Percentiles rank a stretch among this genome's conserved stretches.
Conservation (phyloP, 2,888 invertebrate species). For the Melanotus villosus region DNA sequence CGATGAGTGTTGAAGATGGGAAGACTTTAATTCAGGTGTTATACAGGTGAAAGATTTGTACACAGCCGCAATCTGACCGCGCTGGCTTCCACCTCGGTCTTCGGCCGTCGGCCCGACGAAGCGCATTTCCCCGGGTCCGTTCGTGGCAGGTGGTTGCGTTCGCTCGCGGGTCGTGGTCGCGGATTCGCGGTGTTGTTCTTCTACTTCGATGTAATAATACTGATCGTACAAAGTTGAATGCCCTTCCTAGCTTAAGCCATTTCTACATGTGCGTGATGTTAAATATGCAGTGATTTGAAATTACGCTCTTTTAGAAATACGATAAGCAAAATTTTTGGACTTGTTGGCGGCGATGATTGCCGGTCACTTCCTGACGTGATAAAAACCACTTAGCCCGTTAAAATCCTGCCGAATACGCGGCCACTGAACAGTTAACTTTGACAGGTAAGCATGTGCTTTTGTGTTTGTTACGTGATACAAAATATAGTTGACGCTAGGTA, state of each 20-base stretch:
- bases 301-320: background rate
- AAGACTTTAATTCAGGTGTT: slow-evolving; percentile 3
- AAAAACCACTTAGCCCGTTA: slow-evolving; percentile 49
- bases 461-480: slow-evolving; percentile 2
- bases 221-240: slow-evolving; percentile 56
- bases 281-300: slow-evolving; percentile 27
- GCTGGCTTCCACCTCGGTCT: slow-evolving; percentile 51
- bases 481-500: background rate
- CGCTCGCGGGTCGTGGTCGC: slow-evolving; percentile 34
- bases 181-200: slow-evolving; percentile 41
- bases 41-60: slow-evolving; percentile 27
- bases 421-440: slow-evolving; percentile 51
- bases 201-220: slow-evolving; percentile 53
- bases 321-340: slow-evolving; percentile 15
- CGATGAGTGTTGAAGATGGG: background rate
- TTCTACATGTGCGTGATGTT: slow-evolving; percentile 49
- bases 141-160: slow-evolving; percentile 56
- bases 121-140: slow-evolving; percentile 53
- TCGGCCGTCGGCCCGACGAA: slow-evolving; percentile 52
- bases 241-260: slow-evolving; percentile 52
- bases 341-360: slow-evolving; percentile 44
- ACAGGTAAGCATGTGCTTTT: slow-evolving; percentile 52
- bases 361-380: slow-evolving; percentile 50
- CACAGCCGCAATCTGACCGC: slow-evolving; percentile 54
- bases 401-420: slow-evolving; percentile 44